phyloP scores from a whole-genome alignment of 2,888 invertebrate genomes.

The Sminthurides aquaticus region DNA sequence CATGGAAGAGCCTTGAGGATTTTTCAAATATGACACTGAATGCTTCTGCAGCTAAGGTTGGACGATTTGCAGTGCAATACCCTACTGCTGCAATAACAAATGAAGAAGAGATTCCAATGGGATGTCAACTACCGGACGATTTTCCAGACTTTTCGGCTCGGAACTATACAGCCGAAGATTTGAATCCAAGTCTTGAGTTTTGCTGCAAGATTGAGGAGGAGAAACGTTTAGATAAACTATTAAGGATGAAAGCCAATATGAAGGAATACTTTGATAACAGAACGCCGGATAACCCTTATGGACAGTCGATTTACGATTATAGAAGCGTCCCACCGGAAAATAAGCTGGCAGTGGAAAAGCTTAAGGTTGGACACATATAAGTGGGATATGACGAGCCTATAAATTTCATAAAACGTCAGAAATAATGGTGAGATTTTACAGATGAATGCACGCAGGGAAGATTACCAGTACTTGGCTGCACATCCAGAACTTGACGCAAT shows the following conservation, averaged over 20 bases:
- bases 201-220: constrained; percentile 19
- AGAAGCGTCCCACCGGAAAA: constrained; percentile 22
- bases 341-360: constrained; percentile 22
- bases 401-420: too few species aligned
- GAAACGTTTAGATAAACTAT: constrained; percentile 25
- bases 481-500: constrained; percentile 35
- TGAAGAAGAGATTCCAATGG: too few species aligned
- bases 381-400: too few species aligned
- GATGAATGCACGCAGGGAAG: constrained; percentile 27
- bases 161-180: neutral
- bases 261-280: constrained; percentile 30
- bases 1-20: too few species aligned
- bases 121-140: too few species aligned
- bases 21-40: too few species aligned
- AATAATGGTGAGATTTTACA: too few species aligned
- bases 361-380: constrained; percentile 27
- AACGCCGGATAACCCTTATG: constrained; percentile 32
- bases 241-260: constrained; percentile 25
- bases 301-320: constrained; percentile 32
- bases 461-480: constrained; percentile 27
- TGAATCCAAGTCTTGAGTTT: neutral
- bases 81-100: too few species aligned
- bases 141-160: too few species aligned
- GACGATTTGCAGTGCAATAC: too few species aligned
- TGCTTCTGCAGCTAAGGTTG: too few species aligned